Base-by-base conservation (phyloP, 2,888 invertebrate species). In the Plagodis dolabraria region DNA sequence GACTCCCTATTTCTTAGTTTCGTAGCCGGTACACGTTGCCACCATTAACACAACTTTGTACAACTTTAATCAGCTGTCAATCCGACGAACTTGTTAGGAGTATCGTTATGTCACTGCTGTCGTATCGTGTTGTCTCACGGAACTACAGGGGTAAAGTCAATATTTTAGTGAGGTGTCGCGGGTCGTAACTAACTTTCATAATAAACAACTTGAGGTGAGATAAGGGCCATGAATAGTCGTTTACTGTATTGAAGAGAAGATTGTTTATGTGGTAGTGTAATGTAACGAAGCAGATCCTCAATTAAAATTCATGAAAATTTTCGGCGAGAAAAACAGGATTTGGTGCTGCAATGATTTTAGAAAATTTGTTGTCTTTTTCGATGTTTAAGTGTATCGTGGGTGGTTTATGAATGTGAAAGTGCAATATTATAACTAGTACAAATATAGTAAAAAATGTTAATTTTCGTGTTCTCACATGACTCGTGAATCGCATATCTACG, bases 111-210 rank as follows among this genome's bases (percentile, higher is more conserved):
- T 76, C 79, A 8, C 36, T 36, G 42, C 7, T 6, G 42, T 5
- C 10, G n/a, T 10, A 80, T 77, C 79, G 68, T 78, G 76, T 75
- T 60, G 69, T 67, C 56, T 61, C 57, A 66, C 66, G 49, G 67
- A 72, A 75, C 76, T 76, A 75, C 70, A 74, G 74, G 73, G 68
- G 40, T 40, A 42, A 42, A 10, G 78, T 80, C 80, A 85, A 85
- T 83, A 82, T 83, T 84, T 76, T 75, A 77, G 75, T 72, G 72
- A 62, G 71, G 50, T 62, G 69, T 52, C 65, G 47, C 44, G 8
- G 47, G 44, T 42, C 42, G 46, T 12, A 67, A 56, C 61, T 59
- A 74, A 76, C 68, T 76, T 74, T 43, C 59, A 54, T 60, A 58
- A 68, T 70, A 71, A 74, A 75, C 74, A 9, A 42, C 36, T 36